Conservation (phyloP, 2,113 vertebrate species). For the Albula goreensis region DNA sequence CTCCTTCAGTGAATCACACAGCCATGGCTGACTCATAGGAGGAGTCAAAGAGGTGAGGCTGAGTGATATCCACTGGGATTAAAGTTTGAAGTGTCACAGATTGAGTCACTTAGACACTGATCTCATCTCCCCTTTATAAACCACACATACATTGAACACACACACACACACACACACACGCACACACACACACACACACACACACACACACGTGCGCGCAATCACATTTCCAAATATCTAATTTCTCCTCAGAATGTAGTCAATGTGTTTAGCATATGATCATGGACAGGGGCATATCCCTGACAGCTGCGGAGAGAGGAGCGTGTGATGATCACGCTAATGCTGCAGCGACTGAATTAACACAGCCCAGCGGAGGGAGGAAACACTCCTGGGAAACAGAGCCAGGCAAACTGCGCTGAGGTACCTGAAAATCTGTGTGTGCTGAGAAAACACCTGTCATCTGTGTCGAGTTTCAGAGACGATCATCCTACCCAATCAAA, state of each 20-base stretch:
- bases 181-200: background rate
- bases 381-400: background rate
- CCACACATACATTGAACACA: background rate
- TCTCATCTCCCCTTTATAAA: background rate
- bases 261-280: no score
- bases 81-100: conserved; percentile 46
- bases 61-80: conserved; percentile 41
- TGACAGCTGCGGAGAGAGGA: no score
- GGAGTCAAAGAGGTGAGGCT: conserved; percentile 43
- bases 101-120: conserved; percentile 29
- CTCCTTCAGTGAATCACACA: conserved; percentile 45
- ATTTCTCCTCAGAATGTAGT: no score
- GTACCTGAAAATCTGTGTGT: conserved; percentile 43
- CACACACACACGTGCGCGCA: background rate
- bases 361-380: no score
- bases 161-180: no score
- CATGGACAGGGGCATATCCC: no score
- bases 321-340: no score
- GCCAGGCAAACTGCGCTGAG: conserved; percentile 27
- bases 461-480: conserved; percentile 27
- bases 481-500: background rate
- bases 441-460: conserved; percentile 37
- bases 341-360: no score
- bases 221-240: background rate
- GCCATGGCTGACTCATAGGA: conserved; percentile 42